Evolutionary conservation across 2,888 invertebrate genomes (phyloP).

Genomic region (Hydrotaea diabolus): DNA sequence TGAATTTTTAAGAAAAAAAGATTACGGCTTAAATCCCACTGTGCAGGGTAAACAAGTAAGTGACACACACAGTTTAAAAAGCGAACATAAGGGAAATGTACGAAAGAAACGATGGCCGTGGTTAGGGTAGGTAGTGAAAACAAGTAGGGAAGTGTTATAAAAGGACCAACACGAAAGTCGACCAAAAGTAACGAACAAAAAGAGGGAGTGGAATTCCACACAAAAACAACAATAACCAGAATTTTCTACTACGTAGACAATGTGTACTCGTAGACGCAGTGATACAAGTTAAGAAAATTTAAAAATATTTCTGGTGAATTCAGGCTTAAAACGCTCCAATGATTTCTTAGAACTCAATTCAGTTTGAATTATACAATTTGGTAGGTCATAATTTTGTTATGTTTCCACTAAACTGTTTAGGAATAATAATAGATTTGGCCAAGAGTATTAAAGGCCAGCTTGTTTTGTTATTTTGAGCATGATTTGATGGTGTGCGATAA

Average conservation of each 20-base stretch:
- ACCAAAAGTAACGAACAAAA: constrained; percentile 30
- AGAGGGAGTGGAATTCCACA: constrained; percentile 57
- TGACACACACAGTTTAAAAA: neutral
- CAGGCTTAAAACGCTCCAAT: no score
- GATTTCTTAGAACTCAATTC: no score
- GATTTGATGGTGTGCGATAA: no score
- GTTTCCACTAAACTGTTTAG: no score
- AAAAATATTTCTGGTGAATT: neutral
- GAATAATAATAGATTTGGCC: no score
- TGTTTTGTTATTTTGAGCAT: no score
- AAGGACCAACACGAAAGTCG: constrained; percentile 11
- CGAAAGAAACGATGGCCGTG: no score
- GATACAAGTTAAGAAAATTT: neutral
- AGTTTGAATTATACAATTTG: no score
- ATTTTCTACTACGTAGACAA: constrained; percentile 2
- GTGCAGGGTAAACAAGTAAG: no score
- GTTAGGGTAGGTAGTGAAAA: neutral
- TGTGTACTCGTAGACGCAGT: neutral
- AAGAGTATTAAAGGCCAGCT: no score
- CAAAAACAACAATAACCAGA: constrained; percentile 55
- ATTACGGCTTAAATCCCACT: neutral
- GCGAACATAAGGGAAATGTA: neutral
- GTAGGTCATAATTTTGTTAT: no score
- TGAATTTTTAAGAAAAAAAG: no score
- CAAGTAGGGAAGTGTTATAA: neutral